phyloP scores from a whole-genome alignment of 2,113 vertebrate genomes.

The Sinocyclocheilus grahami region DNA sequence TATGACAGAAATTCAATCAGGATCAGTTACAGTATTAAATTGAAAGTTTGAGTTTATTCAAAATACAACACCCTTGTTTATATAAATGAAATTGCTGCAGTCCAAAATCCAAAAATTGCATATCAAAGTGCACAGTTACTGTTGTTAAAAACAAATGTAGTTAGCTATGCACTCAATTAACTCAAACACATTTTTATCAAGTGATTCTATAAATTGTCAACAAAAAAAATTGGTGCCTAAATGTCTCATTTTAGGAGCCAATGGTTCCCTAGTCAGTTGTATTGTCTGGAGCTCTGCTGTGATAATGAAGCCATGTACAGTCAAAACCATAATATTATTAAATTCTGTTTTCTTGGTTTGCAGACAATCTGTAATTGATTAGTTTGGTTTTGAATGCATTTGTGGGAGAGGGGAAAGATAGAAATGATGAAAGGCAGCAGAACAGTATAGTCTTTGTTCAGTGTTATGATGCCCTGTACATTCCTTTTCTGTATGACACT shows the following conservation, averaged over 20 bases:
- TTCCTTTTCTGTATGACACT: constrained; percentile 3
- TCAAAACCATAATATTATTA: constrained; percentile 14
- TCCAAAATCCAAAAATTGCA: too few relatives aligned
- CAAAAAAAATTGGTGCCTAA: not conserved
- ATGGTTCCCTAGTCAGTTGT: not conserved
- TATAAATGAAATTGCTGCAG: too few relatives aligned
- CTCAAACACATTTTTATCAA: not conserved
- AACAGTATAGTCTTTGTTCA: constrained; percentile 31
- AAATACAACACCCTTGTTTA: not conserved
- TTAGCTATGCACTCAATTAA: not conserved
- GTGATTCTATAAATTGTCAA: not conserved
- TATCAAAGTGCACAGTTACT: not conserved
- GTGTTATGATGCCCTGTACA: not conserved
- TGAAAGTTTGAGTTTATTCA: not conserved
- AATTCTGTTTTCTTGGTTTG: constrained; percentile 11
- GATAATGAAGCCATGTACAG: not conserved
- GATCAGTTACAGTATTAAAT: not conserved
- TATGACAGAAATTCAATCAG: not conserved
- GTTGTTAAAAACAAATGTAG: not conserved
- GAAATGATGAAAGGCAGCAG: constrained; percentile 17
- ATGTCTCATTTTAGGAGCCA: not conserved
- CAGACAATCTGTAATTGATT: constrained; percentile 9
- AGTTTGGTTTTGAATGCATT: constrained; percentile 5
- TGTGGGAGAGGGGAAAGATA: constrained; percentile 1
- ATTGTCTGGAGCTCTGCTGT: not conserved